These are phyloP conservation scores for Pentamera pediparva DNA, from an alignment of 53 echinoderm and acorn worm genomes.

Conservation along the genomic window DNA sequence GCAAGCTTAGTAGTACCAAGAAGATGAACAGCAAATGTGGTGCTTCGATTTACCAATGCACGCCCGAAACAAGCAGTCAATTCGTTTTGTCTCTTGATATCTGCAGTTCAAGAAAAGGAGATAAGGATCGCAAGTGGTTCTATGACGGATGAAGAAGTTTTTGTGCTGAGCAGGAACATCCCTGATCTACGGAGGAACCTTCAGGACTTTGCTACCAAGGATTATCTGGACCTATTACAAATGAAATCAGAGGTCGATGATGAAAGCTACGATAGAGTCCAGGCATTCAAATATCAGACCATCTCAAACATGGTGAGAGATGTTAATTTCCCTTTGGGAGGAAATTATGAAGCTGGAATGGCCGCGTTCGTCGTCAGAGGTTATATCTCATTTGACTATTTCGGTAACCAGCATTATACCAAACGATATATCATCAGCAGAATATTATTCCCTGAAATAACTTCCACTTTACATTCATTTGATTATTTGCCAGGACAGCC, in stretches of 20 bases:
- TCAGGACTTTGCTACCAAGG: slow-evolving; percentile 77
- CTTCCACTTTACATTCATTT: no score
- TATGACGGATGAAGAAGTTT: no score
- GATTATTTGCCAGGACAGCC: no score
- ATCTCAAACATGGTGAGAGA: slow-evolving; percentile 56
- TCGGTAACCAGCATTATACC: no score
- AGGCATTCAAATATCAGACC: slow-evolving; percentile 55
- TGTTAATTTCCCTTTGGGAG: no score
- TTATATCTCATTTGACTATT: no score
- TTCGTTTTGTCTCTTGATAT: neutral
- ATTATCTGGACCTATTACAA: slow-evolving; percentile 74
- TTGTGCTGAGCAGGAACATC: slow-evolving; percentile 59
- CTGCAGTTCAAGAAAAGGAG: slow-evolving; percentile 64
- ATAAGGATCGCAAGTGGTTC: slow-evolving; percentile 22
- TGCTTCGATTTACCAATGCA: neutral
- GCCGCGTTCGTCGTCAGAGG: no score
- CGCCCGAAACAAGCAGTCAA: neutral
- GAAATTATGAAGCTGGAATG: no score
- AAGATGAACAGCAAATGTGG: neutral
- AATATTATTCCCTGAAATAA: no score
- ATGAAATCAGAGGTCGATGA: slow-evolving; percentile 69
- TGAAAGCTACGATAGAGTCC: slow-evolving; percentile 42
- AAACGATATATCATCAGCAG: no score
- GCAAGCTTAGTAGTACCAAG: neutral
- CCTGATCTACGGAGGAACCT: slow-evolving; percentile 66